Evolutionary conservation across 2,797 vertebrate species (phyloP), one percentile per base, ranked within the genome.

Genomic region (Platalea minor): DNA sequence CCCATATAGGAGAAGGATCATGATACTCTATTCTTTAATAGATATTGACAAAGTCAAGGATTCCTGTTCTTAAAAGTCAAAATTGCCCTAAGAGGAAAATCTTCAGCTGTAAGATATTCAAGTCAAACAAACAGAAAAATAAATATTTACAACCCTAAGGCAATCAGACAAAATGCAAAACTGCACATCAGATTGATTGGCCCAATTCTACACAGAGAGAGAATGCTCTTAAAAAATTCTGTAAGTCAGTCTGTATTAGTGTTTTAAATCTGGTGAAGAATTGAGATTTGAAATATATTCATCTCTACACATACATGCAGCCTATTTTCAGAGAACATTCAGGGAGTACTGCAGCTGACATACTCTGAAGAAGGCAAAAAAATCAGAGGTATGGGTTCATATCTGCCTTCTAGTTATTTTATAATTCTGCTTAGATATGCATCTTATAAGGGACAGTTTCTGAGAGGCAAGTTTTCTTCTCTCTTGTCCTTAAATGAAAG

Each of bases 41-140:
- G 46, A 84, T 85, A 93, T 73, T 89, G 95, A 94, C 76, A 79
- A 93, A 95, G 65, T 96, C 89, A 96, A 89, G 50, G 57, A 81
- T 85, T 88, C 15, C 12, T 80, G 17, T 33, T 81, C 61, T 84
- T 78, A 59, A 80, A 92, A 95, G 80, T 94, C 61, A 95, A 95
- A 94, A 84, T 84, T 93, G 37, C 80, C 77, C 35, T 81, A 70
- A 90, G 63, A 95, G 53, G 19, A 94, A 91, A 87, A 76, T 81
- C 17, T 90, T 95, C 43, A 79, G 12, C 69, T 91, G 20, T 50
- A 85, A 60, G 46, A 81, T 64, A 95, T 74, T 89, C 57, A 56
- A 87, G 48, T 87, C 56, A 56, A 92, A 75, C 35, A 88, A 92
- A 96, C 31, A 85, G 50, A 83, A 85, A 90, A 92, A 86, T 61